phyloP scores from a whole-genome alignment of 1,140 invertebrate genomes.

The Caerostris darwini region DNA sequence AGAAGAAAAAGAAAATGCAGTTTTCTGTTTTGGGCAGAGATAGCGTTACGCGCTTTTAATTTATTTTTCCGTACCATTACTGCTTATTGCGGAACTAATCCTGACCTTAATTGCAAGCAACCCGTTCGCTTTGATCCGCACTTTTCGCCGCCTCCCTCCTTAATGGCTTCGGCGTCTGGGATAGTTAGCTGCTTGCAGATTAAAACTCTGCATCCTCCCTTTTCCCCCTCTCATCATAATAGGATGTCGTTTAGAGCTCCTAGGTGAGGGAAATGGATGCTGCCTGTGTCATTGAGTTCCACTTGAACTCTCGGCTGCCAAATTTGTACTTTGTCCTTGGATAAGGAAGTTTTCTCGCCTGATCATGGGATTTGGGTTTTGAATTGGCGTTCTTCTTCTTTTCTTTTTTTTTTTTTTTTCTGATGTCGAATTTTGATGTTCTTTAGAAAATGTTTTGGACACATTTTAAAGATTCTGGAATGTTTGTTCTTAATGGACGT shows the following conservation, averaged over 20 bases:
- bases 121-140: slow-evolving; percentile 3
- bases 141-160: neutral
- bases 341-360: neutral
- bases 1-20: neutral
- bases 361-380: neutral
- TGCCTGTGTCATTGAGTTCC: neutral
- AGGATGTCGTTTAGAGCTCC: neutral
- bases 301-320: neutral
- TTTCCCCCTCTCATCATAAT: neutral
- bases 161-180: neutral
- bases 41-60: neutral
- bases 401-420: neutral
- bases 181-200: neutral
- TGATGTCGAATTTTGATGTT: no score
- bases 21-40: neutral
- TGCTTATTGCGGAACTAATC: slow-evolving; percentile 29
- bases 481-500: no score
- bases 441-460: no score
- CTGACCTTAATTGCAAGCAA: neutral
- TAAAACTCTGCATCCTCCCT: neutral
- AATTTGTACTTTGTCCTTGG: neutral
- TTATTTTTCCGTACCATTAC: slow-evolving; percentile 15
- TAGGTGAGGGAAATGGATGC: neutral
- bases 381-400: neutral
- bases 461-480: no score